phyloP scores from a whole-genome alignment of 2,113 vertebrate species.

The Ploceus nigricollis region DNA sequence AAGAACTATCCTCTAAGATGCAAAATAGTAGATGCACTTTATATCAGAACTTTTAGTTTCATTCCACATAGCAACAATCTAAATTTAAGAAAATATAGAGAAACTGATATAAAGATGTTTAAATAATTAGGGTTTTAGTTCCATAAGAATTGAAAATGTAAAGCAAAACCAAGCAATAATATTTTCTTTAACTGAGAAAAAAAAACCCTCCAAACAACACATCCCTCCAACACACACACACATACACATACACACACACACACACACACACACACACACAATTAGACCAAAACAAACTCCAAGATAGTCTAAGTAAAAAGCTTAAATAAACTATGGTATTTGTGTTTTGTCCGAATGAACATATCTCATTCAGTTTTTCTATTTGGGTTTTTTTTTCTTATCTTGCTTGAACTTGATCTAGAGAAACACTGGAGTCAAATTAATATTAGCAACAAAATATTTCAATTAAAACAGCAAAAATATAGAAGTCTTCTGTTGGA shows the following conservation, averaged over 20 bases:
- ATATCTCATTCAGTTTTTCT: neutral
- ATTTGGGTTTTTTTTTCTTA: neutral
- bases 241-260: neutral
- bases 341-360: neutral
- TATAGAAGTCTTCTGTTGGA: neutral
- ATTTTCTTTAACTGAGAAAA: neutral
- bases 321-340: neutral
- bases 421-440: neutral
- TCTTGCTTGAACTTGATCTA: neutral
- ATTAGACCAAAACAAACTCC: neutral
- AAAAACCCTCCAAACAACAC: neutral
- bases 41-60: neutral
- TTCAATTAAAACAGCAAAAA: neutral
- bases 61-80: neutral
- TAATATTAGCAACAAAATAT: neutral
- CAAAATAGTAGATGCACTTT: neutral
- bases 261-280: neutral
- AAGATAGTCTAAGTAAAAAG: neutral
- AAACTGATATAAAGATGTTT: neutral
- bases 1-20: neutral
- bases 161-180: neutral
- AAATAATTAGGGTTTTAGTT: neutral
- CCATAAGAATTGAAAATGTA: neutral
- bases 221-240: accelerated
- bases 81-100: neutral